Conservation (phyloP, 2,797 vertebrate species). For the Merluccius polli region DNA sequence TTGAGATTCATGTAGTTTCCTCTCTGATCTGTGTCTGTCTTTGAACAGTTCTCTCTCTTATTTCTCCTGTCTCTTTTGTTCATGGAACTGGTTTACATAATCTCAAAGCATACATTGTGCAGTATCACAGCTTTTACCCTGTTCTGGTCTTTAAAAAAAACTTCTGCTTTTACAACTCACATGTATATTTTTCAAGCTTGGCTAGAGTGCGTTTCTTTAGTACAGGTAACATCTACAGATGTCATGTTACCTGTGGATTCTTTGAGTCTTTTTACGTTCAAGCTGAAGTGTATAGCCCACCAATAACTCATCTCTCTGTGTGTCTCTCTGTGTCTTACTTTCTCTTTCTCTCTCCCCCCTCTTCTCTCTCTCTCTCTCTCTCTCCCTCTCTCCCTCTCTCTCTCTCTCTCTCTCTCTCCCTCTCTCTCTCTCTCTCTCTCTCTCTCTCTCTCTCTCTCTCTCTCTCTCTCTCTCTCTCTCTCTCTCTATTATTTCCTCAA, state of each 20-base stretch:
- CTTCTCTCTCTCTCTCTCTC: too few relatives aligned
- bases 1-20: constrained; percentile 4
- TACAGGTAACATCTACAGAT: constrained; percentile 19
- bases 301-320: neutral
- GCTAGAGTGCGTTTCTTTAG: neutral
- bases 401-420: too few relatives aligned
- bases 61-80: constrained; percentile 12
- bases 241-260: neutral
- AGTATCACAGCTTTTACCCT: constrained; percentile 52
- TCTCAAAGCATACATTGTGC: constrained; percentile 44
- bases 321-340: neutral
- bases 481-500: too few relatives aligned
- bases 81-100: constrained; percentile 5
- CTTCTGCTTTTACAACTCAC: constrained; percentile 47
- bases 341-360: too few relatives aligned
- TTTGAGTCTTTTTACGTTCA: neutral
- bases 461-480: too few relatives aligned
- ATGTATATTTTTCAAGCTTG: constrained; percentile 32
- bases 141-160: constrained; percentile 22
- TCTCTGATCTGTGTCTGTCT: neutral
- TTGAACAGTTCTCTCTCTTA: neutral
- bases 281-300: neutral
- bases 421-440: neutral
- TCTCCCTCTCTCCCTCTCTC: too few relatives aligned
- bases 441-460: too few relatives aligned